Percentiles rank a stretch among this genome's conserved stretches.
Evolutionary conservation across 2,113 vertebrate species (phyloP).

Genomic region (Falco punctatus): DNA sequence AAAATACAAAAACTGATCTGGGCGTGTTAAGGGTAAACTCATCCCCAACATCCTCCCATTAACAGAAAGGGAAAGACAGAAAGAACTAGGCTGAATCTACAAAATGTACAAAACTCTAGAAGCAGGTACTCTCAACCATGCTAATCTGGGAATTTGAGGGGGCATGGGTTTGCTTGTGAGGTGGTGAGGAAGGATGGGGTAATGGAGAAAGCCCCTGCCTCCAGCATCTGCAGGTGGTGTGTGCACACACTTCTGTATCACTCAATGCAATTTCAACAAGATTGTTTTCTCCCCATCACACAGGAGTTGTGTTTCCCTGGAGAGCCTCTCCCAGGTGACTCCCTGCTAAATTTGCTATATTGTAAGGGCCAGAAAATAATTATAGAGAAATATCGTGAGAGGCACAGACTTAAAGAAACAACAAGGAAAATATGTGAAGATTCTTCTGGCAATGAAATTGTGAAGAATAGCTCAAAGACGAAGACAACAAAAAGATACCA

Average conservation of each 20-base stretch:
- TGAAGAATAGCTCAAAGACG: not conserved
- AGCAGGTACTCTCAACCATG: not conserved
- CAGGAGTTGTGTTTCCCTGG: not conserved
- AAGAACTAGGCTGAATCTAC: not conserved
- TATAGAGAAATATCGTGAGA: not conserved
- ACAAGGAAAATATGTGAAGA: not conserved
- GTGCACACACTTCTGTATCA: not conserved
- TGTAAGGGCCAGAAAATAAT: not conserved
- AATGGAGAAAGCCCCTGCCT: not conserved
- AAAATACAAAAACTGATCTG: not conserved
- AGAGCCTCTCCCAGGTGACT: not conserved
- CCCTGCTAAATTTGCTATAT: not conserved
- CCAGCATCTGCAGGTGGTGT: not conserved
- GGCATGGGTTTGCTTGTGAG: not conserved
- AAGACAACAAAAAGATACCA: not conserved
- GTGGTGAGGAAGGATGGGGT: not conserved
- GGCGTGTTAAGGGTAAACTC: not conserved
- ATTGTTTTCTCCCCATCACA: not conserved
- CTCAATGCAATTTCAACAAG: not conserved
- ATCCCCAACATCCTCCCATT: not conserved
- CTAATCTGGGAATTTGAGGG: not conserved
- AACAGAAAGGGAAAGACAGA: not conserved
- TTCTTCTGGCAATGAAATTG: not conserved
- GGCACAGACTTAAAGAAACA: not conserved
- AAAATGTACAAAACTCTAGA: not conserved